Conservation (phyloP, 2,797 vertebrate genomes). For the Alexandromys oeconomus region DNA sequence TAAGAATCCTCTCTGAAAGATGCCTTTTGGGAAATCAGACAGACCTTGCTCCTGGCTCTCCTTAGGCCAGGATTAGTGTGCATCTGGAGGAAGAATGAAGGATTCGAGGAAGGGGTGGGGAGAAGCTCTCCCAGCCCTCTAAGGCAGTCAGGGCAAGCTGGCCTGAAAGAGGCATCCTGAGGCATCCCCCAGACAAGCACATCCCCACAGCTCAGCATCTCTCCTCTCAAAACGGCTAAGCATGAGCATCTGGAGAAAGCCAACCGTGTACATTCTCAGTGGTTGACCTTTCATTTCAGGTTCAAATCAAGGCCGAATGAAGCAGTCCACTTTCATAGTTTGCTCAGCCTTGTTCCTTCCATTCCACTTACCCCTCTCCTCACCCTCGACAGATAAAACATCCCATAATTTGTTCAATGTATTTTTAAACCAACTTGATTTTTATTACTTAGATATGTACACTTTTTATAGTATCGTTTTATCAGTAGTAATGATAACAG, state of each 20-base stretch:
- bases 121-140: background rate
- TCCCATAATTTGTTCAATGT: background rate
- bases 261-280: background rate
- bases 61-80: constrained; percentile 18
- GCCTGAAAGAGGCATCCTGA: background rate
- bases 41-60: background rate
- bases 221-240: background rate
- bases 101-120: background rate
- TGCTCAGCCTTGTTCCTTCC: background rate
- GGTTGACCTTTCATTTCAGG: background rate
- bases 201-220: too few relatives aligned
- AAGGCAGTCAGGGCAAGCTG: background rate
- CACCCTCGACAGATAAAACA: background rate
- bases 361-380: background rate
- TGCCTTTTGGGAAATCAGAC: background rate
- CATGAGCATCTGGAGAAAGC: background rate
- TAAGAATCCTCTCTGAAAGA: constrained; percentile 22
- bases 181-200: background rate
- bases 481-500: background rate
- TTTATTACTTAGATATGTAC: background rate
- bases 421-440: background rate
- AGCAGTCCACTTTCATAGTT: background rate
- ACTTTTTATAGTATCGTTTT: background rate
- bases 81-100: background rate
- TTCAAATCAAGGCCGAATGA: background rate